Percentiles rank a stretch among this genome's conserved stretches.
Conservation (phyloP, 2,888 invertebrate genomes). For the Cephalotes varians region DNA sequence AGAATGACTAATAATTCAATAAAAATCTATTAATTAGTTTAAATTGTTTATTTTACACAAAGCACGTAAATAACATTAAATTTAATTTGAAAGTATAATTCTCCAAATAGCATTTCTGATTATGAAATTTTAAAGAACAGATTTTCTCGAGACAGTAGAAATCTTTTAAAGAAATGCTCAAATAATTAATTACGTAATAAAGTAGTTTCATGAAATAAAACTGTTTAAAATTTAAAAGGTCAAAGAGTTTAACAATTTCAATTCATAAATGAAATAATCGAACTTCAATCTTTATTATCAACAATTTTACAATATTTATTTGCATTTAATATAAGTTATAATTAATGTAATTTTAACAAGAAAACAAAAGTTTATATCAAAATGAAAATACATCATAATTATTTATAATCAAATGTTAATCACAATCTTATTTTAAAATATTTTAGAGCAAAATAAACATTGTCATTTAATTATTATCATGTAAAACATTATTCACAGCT, state of each 20-base stretch:
- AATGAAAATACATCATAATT: neutral
- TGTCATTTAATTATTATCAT: slow-evolving; percentile 46
- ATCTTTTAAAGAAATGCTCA: neutral
- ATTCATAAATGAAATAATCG: neutral
- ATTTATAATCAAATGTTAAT: neutral
- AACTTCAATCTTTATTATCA: neutral
- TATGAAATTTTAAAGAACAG: neutral
- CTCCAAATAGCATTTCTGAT: neutral
- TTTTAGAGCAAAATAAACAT: neutral
- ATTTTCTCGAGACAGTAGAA: neutral
- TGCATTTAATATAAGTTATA: neutral
- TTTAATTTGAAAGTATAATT: neutral
- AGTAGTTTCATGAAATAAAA: neutral
- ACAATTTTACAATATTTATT: neutral
- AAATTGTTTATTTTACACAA: neutral
- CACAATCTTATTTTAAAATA: neutral
- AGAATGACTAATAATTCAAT: neutral
- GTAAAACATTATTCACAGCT: neutral
- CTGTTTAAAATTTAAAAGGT: neutral
- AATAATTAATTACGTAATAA: neutral
- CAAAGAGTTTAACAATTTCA: neutral
- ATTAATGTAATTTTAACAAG: neutral
- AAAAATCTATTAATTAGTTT: neutral
- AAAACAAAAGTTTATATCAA: neutral
- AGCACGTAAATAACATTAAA: neutral